Base-by-base conservation (phyloP, 2,113 vertebrate species). In the Calyptomena viridis region DNA sequence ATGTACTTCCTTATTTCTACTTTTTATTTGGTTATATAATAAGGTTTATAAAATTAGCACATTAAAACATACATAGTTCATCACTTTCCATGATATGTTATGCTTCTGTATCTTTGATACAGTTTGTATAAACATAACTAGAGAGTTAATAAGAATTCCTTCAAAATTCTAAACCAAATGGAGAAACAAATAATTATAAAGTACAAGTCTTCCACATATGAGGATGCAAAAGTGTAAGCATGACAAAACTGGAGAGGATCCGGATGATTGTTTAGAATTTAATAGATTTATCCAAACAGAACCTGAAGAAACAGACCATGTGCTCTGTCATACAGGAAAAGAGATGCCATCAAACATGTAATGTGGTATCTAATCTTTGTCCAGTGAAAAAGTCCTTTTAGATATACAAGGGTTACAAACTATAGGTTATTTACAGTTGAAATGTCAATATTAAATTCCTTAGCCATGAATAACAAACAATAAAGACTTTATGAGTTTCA, bases 361-460 rank as follows among this genome's bases (percentile, higher is more conserved):
- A 80, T 25, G 9, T 24, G 22, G 33, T 33, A 71, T 15, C 12
- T 67, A 71, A 62, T 81, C 78, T 50, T 60, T 74, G 3, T 33
- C n/a, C 52, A 49, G 15, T n/a, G 22, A 49, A 74, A 77, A 91
- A 12, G 7, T 76, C 35, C 11, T 40, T 84, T 91, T 42, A 63
- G 39, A 31, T 63, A 87, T 33, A 35, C 23, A 84, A 46, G 20
- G 71, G 35, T 30, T 91, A 11, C 16, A 91, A 81, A 71, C 77
- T 74, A 62, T 30, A 52, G 6, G 17, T 62, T 52, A 53, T 81
- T 94, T 89, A 42, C 64, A 63, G 21, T 42, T 67, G 33, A 94
- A 94, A 95, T 67, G 42, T 87, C 64, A 81, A 9, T 62, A 76
- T 13, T 84, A 77, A 74, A 66, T 67, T 80, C 25, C 37, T 74